phyloP scores from a whole-genome alignment of 2,113 vertebrate genomes.

The Pithys albifrons region DNA sequence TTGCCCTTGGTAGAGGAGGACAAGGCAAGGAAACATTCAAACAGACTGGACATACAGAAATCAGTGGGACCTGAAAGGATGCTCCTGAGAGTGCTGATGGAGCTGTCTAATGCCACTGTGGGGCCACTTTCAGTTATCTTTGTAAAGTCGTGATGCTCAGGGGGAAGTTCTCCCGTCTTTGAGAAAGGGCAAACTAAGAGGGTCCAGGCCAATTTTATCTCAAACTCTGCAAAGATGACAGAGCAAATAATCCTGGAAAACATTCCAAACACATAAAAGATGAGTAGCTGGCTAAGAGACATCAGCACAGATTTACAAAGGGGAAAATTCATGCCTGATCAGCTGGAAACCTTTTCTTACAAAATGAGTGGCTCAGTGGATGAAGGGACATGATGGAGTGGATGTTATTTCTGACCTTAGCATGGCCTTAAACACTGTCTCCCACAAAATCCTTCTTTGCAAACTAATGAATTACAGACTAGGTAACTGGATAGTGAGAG shows the following conservation, averaged over 20 bases:
- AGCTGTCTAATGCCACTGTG: not conserved
- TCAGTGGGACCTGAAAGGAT: not conserved
- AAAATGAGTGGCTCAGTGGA: not conserved
- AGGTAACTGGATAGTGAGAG: not conserved
- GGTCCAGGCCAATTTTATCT: not conserved
- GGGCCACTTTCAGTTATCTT: not conserved
- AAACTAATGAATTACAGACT: not conserved
- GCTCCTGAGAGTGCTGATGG: not conserved
- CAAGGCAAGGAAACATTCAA: not conserved
- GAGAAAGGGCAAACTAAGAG: not conserved
- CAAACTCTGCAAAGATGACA: not conserved
- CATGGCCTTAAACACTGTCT: not conserved
- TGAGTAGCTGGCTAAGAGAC: not conserved
- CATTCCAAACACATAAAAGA: not conserved
- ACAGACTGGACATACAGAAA: not conserved
- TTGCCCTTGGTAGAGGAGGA: not conserved
- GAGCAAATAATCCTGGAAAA: not conserved
- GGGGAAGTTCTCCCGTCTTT: not conserved
- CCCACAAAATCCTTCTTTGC: not conserved
- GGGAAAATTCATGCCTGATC: not conserved
- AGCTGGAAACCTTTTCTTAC: not conserved
- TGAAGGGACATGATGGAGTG: not conserved
- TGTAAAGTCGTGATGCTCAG: not conserved
- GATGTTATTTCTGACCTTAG: not conserved
- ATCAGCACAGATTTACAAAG: not conserved